A percentile compares a stretch with the other conserved stretches of the same genome.
phyloP scores from a whole-genome alignment of 1,140 invertebrate genomes.

The Sycobia sp. region DNA sequence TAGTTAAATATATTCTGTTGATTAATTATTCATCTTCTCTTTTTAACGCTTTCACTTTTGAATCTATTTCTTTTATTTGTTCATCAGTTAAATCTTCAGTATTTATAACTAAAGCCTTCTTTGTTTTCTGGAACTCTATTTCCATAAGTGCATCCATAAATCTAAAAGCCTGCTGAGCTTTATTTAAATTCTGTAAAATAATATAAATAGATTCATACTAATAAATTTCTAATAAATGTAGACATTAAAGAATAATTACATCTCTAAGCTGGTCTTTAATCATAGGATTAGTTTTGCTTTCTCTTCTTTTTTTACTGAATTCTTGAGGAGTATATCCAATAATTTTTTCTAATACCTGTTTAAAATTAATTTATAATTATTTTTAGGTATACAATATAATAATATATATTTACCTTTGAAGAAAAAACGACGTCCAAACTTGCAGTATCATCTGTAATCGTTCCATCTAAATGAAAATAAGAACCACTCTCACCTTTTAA shows the following conservation, averaged over 20 bases:
- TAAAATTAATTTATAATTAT: slow-evolving; percentile 6
- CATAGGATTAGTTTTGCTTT: slow-evolving; percentile 44
- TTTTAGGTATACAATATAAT: not conserved
- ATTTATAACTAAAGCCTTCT: slow-evolving; percentile 43
- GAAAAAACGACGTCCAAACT: slow-evolving; percentile 48
- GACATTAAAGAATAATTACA: slow-evolving; percentile 31
- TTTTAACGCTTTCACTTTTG: slow-evolving; percentile 7
- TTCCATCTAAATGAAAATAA: slow-evolving; percentile 42
- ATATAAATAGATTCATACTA: too few species aligned
- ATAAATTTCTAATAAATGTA: too few species aligned
- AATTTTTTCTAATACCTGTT: slow-evolving; percentile 48
- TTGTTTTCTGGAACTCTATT: slow-evolving; percentile 43
- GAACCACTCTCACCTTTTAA: slow-evolving; percentile 42
- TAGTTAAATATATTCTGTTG: not conserved
- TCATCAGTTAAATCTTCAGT: slow-evolving; percentile 41
- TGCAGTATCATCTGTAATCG: slow-evolving; percentile 46
- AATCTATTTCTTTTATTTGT: slow-evolving; percentile 39
- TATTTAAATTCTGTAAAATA: slow-evolving; percentile 42
- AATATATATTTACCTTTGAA: slow-evolving; percentile 41
- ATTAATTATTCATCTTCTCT: not conserved
- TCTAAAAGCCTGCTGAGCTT: slow-evolving; percentile 44
- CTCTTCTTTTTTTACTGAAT: slow-evolving; percentile 50
- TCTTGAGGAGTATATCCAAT: slow-evolving; percentile 47
- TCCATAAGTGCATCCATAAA: slow-evolving; percentile 49
- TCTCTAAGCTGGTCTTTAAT: slow-evolving; percentile 44